These are phyloP conservation scores for Drosophila sp. DNA, from an alignment of 1,140 invertebrate species.

Conservation along the genomic window DNA sequence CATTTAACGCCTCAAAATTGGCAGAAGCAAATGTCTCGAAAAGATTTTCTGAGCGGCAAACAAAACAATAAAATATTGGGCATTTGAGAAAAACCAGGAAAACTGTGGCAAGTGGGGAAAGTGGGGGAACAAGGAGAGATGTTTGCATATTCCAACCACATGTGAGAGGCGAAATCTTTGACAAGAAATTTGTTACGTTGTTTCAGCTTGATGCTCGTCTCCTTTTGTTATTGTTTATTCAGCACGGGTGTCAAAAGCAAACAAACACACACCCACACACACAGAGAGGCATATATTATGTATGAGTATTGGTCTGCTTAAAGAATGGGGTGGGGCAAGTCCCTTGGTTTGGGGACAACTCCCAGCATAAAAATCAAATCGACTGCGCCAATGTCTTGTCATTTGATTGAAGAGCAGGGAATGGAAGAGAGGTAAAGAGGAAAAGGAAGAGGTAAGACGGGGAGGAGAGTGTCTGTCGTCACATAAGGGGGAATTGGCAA, in stretches of 20 bases:
- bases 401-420: slow-evolving; percentile 22
- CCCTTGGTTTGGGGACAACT: neutral
- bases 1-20: slow-evolving; percentile 52
- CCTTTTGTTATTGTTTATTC: slow-evolving; percentile 48
- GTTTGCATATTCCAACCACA: neutral
- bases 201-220: slow-evolving; percentile 32
- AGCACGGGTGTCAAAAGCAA: slow-evolving; percentile 53
- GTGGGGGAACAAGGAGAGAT: neutral
- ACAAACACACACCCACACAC: slow-evolving; percentile 21
- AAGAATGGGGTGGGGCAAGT: neutral
- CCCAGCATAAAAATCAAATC: slow-evolving; percentile 53
- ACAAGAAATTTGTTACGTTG: slow-evolving; percentile 41
- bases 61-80: slow-evolving; percentile 36
- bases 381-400: slow-evolving; percentile 54
- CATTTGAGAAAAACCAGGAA: neutral
- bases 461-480: neutral
- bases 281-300: slow-evolving; percentile 49
- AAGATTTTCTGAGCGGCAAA: slow-evolving; percentile 32
- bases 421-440: neutral
- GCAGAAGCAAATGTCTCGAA: slow-evolving; percentile 2
- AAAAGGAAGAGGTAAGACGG: neutral
- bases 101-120: no score
- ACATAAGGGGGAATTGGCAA: neutral
- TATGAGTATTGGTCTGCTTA: slow-evolving; percentile 17
- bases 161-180: slow-evolving; percentile 25